Conservation (phyloP, 1,140 invertebrate genomes). For the Drosophila gunungcola region DNA sequence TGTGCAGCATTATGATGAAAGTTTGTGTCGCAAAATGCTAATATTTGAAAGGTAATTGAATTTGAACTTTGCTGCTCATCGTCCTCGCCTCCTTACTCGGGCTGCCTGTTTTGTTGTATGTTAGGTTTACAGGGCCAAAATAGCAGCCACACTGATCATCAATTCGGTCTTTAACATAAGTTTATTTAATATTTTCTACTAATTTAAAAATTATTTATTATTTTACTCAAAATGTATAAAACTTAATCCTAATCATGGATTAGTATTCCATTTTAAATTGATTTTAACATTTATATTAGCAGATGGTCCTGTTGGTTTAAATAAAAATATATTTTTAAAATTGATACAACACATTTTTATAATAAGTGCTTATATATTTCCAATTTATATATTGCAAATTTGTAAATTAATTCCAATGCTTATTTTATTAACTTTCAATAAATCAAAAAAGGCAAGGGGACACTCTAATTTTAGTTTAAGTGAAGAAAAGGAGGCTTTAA, state of each 20-base stretch:
- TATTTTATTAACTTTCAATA: no score
- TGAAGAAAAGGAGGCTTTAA: slow-evolving; percentile 38
- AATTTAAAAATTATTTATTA: neutral
- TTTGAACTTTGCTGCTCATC: slow-evolving; percentile 78
- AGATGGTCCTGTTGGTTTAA: no score
- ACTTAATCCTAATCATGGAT: neutral
- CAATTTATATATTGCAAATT: no score
- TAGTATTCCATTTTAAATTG: no score
- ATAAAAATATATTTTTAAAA: no score
- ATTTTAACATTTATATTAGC: no score
- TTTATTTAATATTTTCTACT: neutral
- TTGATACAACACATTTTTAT: neutral
- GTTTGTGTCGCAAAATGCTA: slow-evolving; percentile 83
- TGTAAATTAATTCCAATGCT: no score
- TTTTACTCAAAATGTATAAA: no score
- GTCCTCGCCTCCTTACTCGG: slow-evolving; percentile 39
- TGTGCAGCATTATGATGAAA: slow-evolving; percentile 82
- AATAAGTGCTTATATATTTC: no score
- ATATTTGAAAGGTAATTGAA: slow-evolving; percentile 84
- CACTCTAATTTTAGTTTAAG: neutral
- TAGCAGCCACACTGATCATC: neutral
- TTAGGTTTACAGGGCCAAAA: neutral
- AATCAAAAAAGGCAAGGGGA: no score
- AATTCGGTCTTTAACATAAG: slow-evolving; percentile 2
- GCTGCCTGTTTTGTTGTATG: slow-evolving; percentile 12